These are phyloP conservation scores for Lasioglossum malachurum DNA, from an alignment of 2,888 invertebrate species.

Conservation along the genomic window DNA sequence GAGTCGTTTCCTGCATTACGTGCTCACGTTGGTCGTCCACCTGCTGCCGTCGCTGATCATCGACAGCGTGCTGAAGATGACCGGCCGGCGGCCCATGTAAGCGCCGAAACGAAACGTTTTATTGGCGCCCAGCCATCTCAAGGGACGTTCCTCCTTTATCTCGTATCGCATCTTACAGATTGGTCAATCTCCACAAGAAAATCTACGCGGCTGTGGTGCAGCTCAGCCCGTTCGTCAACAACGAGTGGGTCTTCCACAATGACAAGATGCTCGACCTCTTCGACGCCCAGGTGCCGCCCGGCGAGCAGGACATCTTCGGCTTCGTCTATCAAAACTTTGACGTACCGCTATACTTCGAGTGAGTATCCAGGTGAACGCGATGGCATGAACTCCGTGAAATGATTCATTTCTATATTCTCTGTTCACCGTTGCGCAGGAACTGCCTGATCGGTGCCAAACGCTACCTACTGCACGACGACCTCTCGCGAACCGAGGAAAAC, in stretches of 20 bases:
- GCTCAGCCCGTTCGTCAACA: conserved; percentile 90
- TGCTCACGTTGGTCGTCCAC: conserved; percentile 90
- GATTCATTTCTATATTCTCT: not conserved
- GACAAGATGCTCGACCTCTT: conserved; percentile 84
- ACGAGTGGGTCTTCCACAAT: conserved; percentile 92
- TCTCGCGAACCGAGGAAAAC: conserved; percentile 86
- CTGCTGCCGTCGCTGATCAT: conserved; percentile 92
- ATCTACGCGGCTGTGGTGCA: conserved; percentile 91
- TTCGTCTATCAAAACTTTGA: conserved; percentile 87
- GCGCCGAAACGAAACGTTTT: conserved; percentile 66
- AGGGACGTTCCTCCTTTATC: not conserved
- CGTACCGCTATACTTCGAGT: conserved; percentile 85
- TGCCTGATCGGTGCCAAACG: conserved; percentile 88
- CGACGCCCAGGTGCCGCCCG: conserved; percentile 81
- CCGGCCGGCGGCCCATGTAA: conserved; percentile 91
- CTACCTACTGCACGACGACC: conserved; percentile 89
- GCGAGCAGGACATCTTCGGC: conserved; percentile 86
- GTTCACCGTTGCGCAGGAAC: conserved; percentile 73
- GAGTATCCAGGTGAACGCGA: conserved; percentile 17
- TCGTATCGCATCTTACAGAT: conserved; percentile 85
- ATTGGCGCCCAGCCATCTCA: too few species aligned
- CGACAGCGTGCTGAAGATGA: conserved; percentile 88
- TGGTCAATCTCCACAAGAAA: conserved; percentile 92
- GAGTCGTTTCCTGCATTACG: conserved; percentile 88
- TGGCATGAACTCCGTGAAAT: not conserved